phyloP scores from a whole-genome alignment of 2,113 vertebrate species.

The Scophthalmus maximus region DNA sequence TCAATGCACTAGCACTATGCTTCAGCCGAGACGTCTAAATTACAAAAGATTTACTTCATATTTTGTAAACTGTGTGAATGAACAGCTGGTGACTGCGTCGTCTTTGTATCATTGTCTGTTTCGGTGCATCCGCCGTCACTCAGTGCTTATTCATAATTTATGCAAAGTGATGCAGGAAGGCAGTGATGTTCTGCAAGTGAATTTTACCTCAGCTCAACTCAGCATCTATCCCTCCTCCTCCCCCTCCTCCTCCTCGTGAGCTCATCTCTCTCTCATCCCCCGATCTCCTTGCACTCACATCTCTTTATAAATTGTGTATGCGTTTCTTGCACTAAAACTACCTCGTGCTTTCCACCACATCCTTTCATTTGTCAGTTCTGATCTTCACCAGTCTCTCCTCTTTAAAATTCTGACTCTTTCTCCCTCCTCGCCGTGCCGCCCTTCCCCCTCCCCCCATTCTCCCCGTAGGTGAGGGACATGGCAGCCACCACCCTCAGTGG shows the following conservation, averaged over 20 bases:
- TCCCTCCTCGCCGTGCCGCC: not conserved
- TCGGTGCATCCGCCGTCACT: constrained; percentile 44
- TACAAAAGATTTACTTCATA: constrained; percentile 22
- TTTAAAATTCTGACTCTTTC: constrained; percentile 7
- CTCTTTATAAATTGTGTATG: constrained; percentile 59
- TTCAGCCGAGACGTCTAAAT: constrained; percentile 16
- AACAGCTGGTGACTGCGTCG: constrained; percentile 3
- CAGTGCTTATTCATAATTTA: constrained; percentile 65
- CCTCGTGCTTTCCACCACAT: constrained; percentile 24
- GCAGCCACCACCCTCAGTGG: constrained; percentile 96
- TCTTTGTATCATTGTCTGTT: constrained; percentile 38
- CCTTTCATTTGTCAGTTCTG: constrained; percentile 51
- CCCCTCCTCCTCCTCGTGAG: constrained; percentile 7
- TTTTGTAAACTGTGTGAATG: constrained; percentile 30
- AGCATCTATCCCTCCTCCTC: constrained; percentile 9
- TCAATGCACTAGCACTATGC: constrained; percentile 16
- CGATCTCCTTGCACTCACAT: constrained; percentile 33
- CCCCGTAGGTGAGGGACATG: constrained; percentile 94
- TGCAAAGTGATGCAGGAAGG: constrained; percentile 63
- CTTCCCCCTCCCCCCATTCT: not conserved
- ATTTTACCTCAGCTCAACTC: constrained; percentile 62
- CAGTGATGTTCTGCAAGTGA: constrained; percentile 57
- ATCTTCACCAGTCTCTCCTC: constrained; percentile 23
- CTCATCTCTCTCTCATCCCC: constrained; percentile 38
- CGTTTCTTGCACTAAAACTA: constrained; percentile 42